Base-by-base conservation (phyloP, 2,113 vertebrate genomes). In the Kryptolebias marmoratus region DNA sequence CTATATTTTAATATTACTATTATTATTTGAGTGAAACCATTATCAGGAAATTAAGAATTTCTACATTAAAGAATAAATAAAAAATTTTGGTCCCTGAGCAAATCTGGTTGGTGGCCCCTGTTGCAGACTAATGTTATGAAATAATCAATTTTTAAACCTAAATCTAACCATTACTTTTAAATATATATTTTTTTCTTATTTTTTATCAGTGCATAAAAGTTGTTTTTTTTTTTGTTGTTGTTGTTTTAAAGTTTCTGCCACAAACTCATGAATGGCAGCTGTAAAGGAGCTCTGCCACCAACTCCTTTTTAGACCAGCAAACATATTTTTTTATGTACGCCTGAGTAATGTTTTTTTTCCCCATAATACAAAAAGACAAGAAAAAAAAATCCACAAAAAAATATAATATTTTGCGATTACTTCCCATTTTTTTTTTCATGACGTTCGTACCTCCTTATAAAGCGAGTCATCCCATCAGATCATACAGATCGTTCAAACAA, bases 381-480 rank as follows among this genome's bases (percentile, higher is more conserved):
- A 12, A 60, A 60, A 44, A 13, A 61, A 53, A 42, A 13, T 12
- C 28, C 22, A n/a, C 31, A 15, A 42, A 27, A 4, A 16, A 15
- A 4, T 22, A 36, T 2, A 14, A 49, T 22, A 50, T 14, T 36
- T 65, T 65, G 11, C 39, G 18, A 49, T 11, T 13, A 64, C 11
- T n/a, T 36, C 11, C 14, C 0, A 65, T 42, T 11, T 27, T 28
- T 9, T 8, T 28, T 10, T 3, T 36, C 9, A 42, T 10, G 10
- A 22, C 2, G 6, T 64, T 30, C 5, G 12, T 30, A 67, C 12
- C 32, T 22, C 0, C 50, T 44, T 14, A 13, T 12, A 45, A 66
- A 64, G 60, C 61, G 65, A 70, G 57, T 57, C n/a, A 42, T 30
- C 27, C 56, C 1, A 28, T 69, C 11, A 59, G 22, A 57, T 61